These are phyloP conservation scores for Larimichthys polyactis DNA, from an alignment of 2,113 vertebrate species.

Conservation along the genomic window DNA sequence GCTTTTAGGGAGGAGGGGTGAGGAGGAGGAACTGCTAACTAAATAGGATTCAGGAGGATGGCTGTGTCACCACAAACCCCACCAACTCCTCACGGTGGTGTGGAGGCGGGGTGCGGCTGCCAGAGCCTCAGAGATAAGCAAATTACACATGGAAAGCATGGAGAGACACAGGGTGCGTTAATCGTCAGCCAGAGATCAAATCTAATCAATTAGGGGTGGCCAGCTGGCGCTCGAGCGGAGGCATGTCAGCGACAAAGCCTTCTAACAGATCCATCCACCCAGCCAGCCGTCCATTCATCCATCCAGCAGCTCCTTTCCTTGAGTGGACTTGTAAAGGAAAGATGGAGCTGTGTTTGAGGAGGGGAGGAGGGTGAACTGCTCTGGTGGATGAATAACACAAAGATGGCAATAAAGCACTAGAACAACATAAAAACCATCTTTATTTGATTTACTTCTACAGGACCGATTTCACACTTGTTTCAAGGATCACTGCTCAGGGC, in stretches of 20 bases:
- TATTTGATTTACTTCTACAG: background rate
- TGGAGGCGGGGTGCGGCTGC: constrained; percentile 5
- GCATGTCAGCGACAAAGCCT: constrained; percentile 57
- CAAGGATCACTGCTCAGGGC: background rate
- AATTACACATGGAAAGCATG: constrained; percentile 42
- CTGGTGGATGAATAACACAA: background rate
- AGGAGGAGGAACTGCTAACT: background rate
- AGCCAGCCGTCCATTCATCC: background rate
- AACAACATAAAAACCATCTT: background rate
- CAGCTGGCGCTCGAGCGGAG: constrained; percentile 61
- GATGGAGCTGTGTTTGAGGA: background rate
- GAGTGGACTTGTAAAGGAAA: background rate
- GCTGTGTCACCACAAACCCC: constrained; percentile 23
- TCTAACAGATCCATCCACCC: constrained; percentile 9
- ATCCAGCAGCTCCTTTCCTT: constrained; percentile 12
- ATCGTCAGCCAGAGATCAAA: constrained; percentile 53
- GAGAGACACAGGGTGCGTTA: constrained; percentile 26
- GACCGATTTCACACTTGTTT: background rate
- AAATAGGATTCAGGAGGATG: constrained; percentile 14
- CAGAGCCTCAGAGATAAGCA: constrained; percentile 39
- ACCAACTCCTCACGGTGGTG: background rate
- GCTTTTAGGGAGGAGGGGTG: constrained; percentile 7
- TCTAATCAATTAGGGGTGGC: constrained; percentile 66
- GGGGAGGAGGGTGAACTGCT: background rate
- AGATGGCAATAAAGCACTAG: background rate